These are phyloP conservation scores for Cephalopholis sonnerati DNA, from an alignment of 2,113 vertebrate genomes.

Conservation along the genomic window DNA sequence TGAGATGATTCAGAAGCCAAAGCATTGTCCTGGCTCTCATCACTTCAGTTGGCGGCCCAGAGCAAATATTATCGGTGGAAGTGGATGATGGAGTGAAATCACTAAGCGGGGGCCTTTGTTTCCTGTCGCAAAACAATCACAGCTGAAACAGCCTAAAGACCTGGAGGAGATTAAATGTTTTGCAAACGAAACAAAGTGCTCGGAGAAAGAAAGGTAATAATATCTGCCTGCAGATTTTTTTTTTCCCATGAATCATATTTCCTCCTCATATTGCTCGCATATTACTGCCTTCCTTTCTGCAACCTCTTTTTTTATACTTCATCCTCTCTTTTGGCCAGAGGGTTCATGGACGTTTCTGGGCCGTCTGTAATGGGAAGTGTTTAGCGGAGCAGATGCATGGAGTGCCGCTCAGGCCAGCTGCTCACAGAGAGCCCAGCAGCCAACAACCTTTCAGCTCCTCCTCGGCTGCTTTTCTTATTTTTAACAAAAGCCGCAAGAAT, in stretches of 20 bases:
- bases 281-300: slow-evolving; percentile 2
- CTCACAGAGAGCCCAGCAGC: slow-evolving; percentile 43
- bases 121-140: slow-evolving; percentile 60
- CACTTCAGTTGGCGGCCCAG: slow-evolving; percentile 63
- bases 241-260: slow-evolving; percentile 40
- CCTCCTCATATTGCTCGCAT: slow-evolving; percentile 14
- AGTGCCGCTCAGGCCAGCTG: slow-evolving; percentile 57
- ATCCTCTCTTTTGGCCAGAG: slow-evolving; percentile 17
- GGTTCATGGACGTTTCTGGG: slow-evolving; percentile 61
- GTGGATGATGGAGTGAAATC: slow-evolving; percentile 69
- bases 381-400: slow-evolving; percentile 67
- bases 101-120: slow-evolving; percentile 42
- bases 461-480: background rate
- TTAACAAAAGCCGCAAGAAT: background rate
- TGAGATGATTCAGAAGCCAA: slow-evolving; percentile 79
- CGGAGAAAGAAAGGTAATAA: background rate
- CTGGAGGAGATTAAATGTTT: slow-evolving; percentile 51
- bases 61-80: slow-evolving; percentile 75
- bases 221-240: slow-evolving; percentile 23
- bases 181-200: slow-evolving; percentile 45
- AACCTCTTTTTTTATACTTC: background rate
- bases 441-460: slow-evolving; percentile 5
- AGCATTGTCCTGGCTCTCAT: slow-evolving; percentile 74
- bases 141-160: slow-evolving; percentile 48
- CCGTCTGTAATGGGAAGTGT: slow-evolving; percentile 68